These are phyloP conservation scores for Cerceris rybyensis DNA, from an alignment of 2,888 invertebrate genomes.

Conservation along the genomic window DNA sequence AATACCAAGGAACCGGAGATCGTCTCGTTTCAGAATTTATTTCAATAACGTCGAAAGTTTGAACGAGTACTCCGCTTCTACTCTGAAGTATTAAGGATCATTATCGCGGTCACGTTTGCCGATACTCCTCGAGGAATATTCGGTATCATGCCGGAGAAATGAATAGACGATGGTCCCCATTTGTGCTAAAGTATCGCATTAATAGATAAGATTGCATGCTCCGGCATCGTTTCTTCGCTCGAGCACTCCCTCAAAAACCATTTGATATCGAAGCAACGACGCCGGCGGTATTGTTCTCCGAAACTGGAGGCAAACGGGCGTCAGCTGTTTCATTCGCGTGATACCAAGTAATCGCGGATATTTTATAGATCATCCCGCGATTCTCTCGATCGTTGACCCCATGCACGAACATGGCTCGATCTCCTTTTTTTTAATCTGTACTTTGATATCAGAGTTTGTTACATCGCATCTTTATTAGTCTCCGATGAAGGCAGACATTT, in stretches of 20 bases:
- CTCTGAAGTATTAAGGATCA: too few species aligned
- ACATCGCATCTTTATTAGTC: too few species aligned
- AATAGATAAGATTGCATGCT: conserved; percentile 48
- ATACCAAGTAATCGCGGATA: conserved; percentile 36
- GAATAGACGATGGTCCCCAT: neutral
- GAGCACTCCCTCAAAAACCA: conserved; percentile 19
- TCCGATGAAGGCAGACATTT: too few species aligned
- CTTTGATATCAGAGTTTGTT: too few species aligned
- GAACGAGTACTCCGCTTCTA: too few species aligned
- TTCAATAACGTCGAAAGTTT: too few species aligned
- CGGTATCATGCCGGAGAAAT: neutral
- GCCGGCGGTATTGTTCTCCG: conserved; percentile 12
- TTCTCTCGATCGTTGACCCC: conserved; percentile 45
- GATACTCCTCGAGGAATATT: neutral
- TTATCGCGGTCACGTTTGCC: neutral
- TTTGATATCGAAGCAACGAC: conserved; percentile 15
- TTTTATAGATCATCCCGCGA: conserved; percentile 19
- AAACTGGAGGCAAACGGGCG: conserved; percentile 26
- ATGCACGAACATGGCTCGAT: conserved; percentile 2
- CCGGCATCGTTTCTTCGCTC: conserved; percentile 29
- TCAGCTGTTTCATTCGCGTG: conserved; percentile 59
- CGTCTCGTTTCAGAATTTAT: too few species aligned
- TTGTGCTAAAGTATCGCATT: conserved; percentile 28
- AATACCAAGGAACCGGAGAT: too few species aligned
- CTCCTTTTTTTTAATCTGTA: too few species aligned